phyloP scores from a whole-genome alignment of 1,140 invertebrate species.

The Drosophila neocordata region DNA sequence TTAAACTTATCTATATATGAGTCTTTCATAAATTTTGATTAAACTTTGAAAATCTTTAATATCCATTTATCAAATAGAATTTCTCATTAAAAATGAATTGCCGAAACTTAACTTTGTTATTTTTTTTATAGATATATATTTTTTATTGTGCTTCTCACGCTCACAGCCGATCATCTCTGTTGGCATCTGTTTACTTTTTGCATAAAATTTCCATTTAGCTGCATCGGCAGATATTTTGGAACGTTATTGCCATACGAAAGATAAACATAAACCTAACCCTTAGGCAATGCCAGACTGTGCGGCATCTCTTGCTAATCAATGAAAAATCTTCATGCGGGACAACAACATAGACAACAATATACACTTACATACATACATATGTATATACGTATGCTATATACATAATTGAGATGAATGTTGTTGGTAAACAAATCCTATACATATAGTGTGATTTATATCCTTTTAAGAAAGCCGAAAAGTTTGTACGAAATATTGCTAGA shows the following conservation, averaged over 20 bases:
- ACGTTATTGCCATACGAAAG: conserved; percentile 15
- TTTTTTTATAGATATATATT: not conserved
- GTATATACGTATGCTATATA: not conserved
- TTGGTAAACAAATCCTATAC: not conserved
- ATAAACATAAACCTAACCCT: not conserved
- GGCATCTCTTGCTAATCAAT: not conserved
- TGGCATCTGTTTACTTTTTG: conserved; percentile 38
- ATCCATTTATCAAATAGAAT: too few species aligned
- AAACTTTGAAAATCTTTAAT: not conserved
- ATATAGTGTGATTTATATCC: not conserved
- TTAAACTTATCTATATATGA: too few species aligned
- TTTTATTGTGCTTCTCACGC: conserved; percentile 27
- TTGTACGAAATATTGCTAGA: too few species aligned
- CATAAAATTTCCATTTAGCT: not conserved
- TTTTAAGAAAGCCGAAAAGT: not conserved
- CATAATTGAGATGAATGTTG: not conserved
- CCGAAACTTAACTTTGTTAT: conserved; percentile 19
- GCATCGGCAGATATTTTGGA: not conserved
- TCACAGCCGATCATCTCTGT: not conserved
- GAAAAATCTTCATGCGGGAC: not conserved
- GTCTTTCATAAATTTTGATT: too few species aligned
- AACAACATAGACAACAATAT: too few species aligned
- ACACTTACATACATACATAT: too few species aligned
- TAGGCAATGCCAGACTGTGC: not conserved
- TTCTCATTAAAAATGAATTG: not conserved